phyloP scores from a whole-genome alignment of 2,888 invertebrate species.

The Caenorhabditis afra region DNA sequence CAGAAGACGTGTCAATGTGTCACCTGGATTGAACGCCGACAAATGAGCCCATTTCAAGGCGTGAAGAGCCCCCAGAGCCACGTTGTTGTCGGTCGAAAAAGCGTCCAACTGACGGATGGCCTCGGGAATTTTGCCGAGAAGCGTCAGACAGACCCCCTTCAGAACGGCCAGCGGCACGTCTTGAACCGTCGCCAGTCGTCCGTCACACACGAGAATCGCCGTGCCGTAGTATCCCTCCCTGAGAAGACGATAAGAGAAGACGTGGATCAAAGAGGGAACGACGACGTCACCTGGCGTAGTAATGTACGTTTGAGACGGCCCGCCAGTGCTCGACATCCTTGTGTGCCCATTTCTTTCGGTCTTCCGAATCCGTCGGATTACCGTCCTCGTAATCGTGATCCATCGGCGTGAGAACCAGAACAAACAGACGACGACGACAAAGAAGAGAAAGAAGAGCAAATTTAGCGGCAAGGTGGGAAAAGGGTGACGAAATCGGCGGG shows the following conservation, averaged over 20 bases:
- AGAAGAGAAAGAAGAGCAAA: constrained; percentile 4
- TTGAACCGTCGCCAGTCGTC: constrained; percentile 29
- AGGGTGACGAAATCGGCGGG: not conserved
- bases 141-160: constrained; percentile 58
- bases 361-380: constrained; percentile 30
- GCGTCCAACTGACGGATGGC: constrained; percentile 71
- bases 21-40: constrained; percentile 62
- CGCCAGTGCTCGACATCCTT: constrained; percentile 54
- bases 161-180: constrained; percentile 49
- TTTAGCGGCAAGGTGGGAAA: not conserved
- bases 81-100: constrained; percentile 49
- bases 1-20: no score
- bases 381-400: constrained; percentile 31
- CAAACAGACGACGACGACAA: not conserved
- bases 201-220: constrained; percentile 58
- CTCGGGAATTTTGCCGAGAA: constrained; percentile 70
- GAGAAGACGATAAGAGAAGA: constrained; percentile 16
- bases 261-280: no score
- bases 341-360: constrained; percentile 46
- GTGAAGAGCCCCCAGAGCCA: constrained; percentile 56
- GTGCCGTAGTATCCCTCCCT: constrained; percentile 69
- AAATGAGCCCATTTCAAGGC: constrained; percentile 64
- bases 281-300: constrained; percentile 57
- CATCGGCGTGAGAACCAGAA: constrained; percentile 7
- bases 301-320: constrained; percentile 52